phyloP scores from a whole-genome alignment of 2,888 invertebrate species.

The Xylota segnis region DNA sequence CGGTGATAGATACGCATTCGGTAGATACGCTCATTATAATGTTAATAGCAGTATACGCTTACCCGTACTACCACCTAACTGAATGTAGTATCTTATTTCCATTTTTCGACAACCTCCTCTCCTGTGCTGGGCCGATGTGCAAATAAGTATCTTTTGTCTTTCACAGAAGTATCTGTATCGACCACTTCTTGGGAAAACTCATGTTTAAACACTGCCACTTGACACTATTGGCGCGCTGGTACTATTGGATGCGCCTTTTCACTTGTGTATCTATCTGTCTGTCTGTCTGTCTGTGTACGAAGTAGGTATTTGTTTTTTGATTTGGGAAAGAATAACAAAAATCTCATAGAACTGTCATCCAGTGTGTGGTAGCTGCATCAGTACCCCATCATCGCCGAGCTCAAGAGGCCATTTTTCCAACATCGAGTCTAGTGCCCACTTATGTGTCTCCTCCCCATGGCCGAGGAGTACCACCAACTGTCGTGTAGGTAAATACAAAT shows the following conservation, averaged over 20 bases:
- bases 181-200: slow-evolving; percentile 68
- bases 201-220: slow-evolving; percentile 75
- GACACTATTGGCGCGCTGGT: slow-evolving; percentile 72
- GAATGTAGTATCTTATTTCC: slow-evolving; percentile 69
- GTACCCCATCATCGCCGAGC: slow-evolving; percentile 47
- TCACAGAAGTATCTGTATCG: slow-evolving; percentile 65
- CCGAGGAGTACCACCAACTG: slow-evolving; percentile 48
- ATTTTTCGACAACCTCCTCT: slow-evolving; percentile 15
- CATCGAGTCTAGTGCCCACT: slow-evolving; percentile 55
- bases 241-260: slow-evolving; percentile 53
- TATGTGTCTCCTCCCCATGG: slow-evolving; percentile 56
- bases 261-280: slow-evolving; percentile 6
- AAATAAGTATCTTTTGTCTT: slow-evolving; percentile 73
- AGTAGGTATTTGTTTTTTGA: slow-evolving; percentile 72
- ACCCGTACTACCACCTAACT: background rate
- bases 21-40: slow-evolving; percentile 50
- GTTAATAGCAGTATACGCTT: slow-evolving; percentile 43
- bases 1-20: slow-evolving; percentile 25
- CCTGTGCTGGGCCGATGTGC: slow-evolving; percentile 41
- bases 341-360: slow-evolving; percentile 68
- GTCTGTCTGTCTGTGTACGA: too few relatives aligned
- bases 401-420: slow-evolving; percentile 68
- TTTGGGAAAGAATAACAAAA: slow-evolving; percentile 75
- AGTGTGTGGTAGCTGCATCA: slow-evolving; percentile 3
- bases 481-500: slow-evolving; percentile 77